Conservation (phyloP, 2,888 invertebrate genomes). For the Dryomyza anilis region DNA sequence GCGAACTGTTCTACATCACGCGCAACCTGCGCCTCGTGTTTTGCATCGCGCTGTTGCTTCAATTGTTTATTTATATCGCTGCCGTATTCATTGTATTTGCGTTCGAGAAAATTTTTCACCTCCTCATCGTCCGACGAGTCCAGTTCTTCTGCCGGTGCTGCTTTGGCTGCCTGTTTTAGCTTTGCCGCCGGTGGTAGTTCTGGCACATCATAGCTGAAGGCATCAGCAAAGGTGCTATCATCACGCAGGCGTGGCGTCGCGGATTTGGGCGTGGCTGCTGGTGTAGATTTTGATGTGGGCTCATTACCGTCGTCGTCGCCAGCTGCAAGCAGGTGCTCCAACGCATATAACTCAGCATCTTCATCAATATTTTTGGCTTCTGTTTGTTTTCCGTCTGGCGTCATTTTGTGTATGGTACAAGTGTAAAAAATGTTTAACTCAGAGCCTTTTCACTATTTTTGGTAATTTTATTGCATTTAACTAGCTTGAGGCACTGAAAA, state of each 20-base stretch:
- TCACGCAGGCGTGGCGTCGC: conserved; percentile 46
- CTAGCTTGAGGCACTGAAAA: too few relatives aligned
- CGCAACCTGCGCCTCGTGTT: conserved; percentile 49
- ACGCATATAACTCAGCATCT: conserved; percentile 48
- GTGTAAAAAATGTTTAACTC: too few relatives aligned
- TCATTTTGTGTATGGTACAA: too few relatives aligned
- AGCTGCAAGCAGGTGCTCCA: conserved; percentile 50
- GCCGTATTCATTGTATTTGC: conserved; percentile 76
- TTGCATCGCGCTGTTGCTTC: conserved; percentile 61
- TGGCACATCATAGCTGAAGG: conserved; percentile 50
- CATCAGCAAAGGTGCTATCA: conserved; percentile 52
- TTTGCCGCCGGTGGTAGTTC: conserved; percentile 26
- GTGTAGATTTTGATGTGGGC: background rate
- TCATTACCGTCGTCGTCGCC: conserved; percentile 42
- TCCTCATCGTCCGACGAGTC: conserved; percentile 87
- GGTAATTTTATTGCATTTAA: too few relatives aligned
- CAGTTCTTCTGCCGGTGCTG: conserved; percentile 43
- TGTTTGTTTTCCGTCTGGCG: conserved; percentile 25
- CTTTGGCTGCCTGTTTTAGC: background rate
- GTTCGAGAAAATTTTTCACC: conserved; percentile 73
- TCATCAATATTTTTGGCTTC: conserved; percentile 45
- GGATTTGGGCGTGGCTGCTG: background rate
- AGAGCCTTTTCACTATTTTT: too few relatives aligned
- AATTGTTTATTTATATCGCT: conserved; percentile 69
- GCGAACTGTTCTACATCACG: conserved; percentile 43